phyloP scores from a whole-genome alignment of 1,140 invertebrate genomes.

The Holotrichia oblita region DNA sequence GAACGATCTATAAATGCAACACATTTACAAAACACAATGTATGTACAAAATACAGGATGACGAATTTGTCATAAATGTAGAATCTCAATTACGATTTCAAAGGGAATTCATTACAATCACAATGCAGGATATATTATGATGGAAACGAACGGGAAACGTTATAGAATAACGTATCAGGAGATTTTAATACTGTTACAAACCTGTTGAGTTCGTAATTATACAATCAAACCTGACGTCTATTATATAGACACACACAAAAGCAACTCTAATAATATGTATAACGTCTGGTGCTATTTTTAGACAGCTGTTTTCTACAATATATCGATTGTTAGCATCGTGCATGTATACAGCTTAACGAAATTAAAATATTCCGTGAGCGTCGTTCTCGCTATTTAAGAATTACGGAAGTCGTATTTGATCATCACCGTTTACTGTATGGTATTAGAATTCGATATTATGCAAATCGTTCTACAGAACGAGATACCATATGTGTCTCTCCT shows the following conservation, averaged over 20 bases:
- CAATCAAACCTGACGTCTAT: not conserved
- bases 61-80: too few species aligned
- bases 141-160: too few species aligned
- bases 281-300: slow-evolving; percentile 20
- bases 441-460: not conserved
- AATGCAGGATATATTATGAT: too few species aligned
- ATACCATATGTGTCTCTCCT: too few species aligned
- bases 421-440: not conserved
- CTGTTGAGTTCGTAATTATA: slow-evolving; percentile 13
- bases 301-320: not conserved
- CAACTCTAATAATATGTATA: slow-evolving; percentile 10
- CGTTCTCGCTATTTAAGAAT: not conserved
- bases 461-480: not conserved
- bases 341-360: not conserved
- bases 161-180: too few species aligned
- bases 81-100: too few species aligned
- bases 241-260: too few species aligned
- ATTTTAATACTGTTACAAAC: not conserved
- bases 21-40: too few species aligned
- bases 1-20: too few species aligned
- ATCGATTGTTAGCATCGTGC: not conserved
- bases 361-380: not conserved
- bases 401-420: not conserved
- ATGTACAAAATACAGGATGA: too few species aligned
- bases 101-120: too few species aligned